These are phyloP conservation scores for Sebastes paucispinis DNA, from an alignment of 2,797 vertebrate genomes.

Conservation along the genomic window DNA sequence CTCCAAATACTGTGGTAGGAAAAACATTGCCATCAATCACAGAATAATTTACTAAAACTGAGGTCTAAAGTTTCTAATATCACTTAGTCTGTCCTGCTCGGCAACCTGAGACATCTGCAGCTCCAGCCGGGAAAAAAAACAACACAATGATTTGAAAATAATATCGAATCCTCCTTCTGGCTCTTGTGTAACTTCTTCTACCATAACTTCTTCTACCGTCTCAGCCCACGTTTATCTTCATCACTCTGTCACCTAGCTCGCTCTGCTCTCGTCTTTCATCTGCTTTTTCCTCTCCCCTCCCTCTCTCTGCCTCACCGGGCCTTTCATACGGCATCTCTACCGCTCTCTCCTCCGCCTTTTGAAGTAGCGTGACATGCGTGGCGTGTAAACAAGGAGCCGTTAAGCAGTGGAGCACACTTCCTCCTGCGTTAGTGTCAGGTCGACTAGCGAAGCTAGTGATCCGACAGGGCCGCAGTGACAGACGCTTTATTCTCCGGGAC, in stretches of 20 bases:
- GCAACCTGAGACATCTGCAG: constrained; percentile 19
- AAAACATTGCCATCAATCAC: not conserved
- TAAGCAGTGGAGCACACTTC: constrained; percentile 78
- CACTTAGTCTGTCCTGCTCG: not conserved
- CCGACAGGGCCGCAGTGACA: constrained; percentile 55
- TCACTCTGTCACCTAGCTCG: constrained; percentile 58
- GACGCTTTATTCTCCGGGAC: constrained; percentile 55
- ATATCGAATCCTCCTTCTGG: constrained; percentile 12
- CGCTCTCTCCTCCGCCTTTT: constrained; percentile 65
- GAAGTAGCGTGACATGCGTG: constrained; percentile 73
- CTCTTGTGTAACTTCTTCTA: constrained; percentile 17
- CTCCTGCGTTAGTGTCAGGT: constrained; percentile 75
- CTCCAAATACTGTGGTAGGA: not conserved
- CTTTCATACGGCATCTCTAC: constrained; percentile 62
- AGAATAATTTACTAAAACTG: not conserved
- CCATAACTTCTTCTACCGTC: constrained; percentile 6
- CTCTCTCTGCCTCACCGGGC: constrained; percentile 43
- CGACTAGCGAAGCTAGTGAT: constrained; percentile 55
- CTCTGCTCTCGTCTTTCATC: constrained; percentile 53
- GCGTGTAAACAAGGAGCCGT: constrained; percentile 82
- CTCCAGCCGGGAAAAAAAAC: not conserved
- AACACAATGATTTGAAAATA: constrained; percentile 6
- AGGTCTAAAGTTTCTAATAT: not conserved
- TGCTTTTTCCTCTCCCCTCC: constrained; percentile 43
- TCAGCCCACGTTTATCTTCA: constrained; percentile 39